Base-by-base conservation (phyloP, 2,797 vertebrate genomes). In the Capromys pilorides region DNA sequence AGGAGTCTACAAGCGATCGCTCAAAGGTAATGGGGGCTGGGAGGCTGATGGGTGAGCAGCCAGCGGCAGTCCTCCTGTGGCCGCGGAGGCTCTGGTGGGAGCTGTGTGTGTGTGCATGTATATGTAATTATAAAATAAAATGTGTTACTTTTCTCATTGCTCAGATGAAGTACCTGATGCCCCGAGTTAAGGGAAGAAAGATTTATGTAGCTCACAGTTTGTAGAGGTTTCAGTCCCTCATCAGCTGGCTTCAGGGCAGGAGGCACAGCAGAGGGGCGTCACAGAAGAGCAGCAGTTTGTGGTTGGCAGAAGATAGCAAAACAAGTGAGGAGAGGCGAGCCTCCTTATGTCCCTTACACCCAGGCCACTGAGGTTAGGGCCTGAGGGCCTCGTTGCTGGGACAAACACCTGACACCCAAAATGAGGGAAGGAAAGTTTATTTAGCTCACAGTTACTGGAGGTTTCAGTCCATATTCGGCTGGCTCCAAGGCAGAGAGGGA, bases 1-100 rank as follows among this genome's bases (percentile, higher is more conserved):
- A 97, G 98, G 98, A 0, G 95, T 94, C 83, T 96, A 96, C 95
- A 98, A 51, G 49, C 66, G 66, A 59, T 97, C 97, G 0, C 97
- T 97, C 75, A 92, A 97, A 98, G 99, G 99, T 99, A 98, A 94
- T 64, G 22, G 97, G 94, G 61, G 28, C n/a, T 87, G 61, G 19
- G 9, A 6, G 24, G 36, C 12, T 49, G 5, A 59, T 24, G 10
- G 31, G 31, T 14, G 1, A 6, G 39, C 36, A 21, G 18, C 51
- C 2, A 9, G 31, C 45, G 39, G 31, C 51, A 45, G 31, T 19
- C 8, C n/a, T 11, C 36, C 28, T 13, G 28, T 28, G n/a, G 31
- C 36, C 26, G 10, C 18, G 69, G 45, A 61, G 78, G 39, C 28
- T 39, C 39, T 18, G 6, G 36, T 51, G 62, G 64, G 41, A 36